Evolutionary conservation across 2,888 invertebrate genomes (phyloP).

Genomic region (Branchipolynoe longqiensis): DNA sequence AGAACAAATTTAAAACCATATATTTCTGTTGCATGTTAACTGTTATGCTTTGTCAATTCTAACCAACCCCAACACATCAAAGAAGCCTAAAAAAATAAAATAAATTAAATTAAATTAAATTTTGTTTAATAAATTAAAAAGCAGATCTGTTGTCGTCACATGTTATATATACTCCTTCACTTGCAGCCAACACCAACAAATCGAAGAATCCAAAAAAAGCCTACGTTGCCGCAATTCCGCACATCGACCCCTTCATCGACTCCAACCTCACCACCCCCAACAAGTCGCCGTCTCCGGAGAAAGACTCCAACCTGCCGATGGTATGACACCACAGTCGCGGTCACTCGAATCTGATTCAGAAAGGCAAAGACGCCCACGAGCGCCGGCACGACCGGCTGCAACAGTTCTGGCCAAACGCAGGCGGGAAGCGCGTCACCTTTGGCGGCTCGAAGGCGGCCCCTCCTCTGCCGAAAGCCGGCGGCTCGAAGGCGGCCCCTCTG

Average conservation of each 20-base stretch:
- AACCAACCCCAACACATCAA: not conserved
- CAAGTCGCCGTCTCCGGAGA: constrained; percentile 55
- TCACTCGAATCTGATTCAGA: too few relatives aligned
- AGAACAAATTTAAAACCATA: too few relatives aligned
- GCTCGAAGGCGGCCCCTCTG: too few relatives aligned
- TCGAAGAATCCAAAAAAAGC: constrained; percentile 51
- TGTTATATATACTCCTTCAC: not conserved
- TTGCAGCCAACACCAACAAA: constrained; percentile 61
- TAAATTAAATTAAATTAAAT: not conserved
- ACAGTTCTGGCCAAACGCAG: too few relatives aligned
- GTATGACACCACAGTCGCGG: constrained; percentile 54
- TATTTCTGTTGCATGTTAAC: too few relatives aligned
- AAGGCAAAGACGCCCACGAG: too few relatives aligned
- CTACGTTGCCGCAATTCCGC: constrained; percentile 70
- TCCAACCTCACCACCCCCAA: not conserved
- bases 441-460: too few relatives aligned
- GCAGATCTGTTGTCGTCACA: not conserved
- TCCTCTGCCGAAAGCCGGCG: too few relatives aligned
- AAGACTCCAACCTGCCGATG: constrained; percentile 58
- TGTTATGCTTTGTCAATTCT: too few relatives aligned
- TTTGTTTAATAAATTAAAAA: not conserved
- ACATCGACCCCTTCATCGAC: constrained; percentile 71
- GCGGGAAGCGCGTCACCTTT: too few relatives aligned
- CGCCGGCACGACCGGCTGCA: too few relatives aligned
- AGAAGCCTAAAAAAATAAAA: not conserved